Evolutionary conservation across 2,888 invertebrate genomes (phyloP).

Genomic region (Trissoscelio sp.): DNA sequence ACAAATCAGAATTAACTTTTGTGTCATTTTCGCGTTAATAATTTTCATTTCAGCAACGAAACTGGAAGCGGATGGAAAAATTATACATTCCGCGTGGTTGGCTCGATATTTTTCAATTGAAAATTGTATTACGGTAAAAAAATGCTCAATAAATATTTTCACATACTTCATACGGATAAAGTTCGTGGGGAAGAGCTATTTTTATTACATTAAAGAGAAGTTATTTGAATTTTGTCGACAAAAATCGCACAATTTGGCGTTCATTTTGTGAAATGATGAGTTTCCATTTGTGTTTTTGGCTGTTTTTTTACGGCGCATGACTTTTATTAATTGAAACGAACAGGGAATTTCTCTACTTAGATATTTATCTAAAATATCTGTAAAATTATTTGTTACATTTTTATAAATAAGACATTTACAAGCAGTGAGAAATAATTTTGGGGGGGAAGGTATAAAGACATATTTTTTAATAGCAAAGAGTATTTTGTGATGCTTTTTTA

Average conservation of each 20-base stretch:
- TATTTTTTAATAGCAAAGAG: too few relatives aligned
- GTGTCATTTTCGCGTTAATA: background rate
- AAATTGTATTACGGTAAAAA: constrained; percentile 25
- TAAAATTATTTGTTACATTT: background rate
- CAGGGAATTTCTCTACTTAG: background rate
- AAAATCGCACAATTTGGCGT: background rate
- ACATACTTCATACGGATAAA: background rate
- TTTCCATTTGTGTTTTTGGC: background rate
- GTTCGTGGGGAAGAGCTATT: background rate
- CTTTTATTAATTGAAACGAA: background rate
- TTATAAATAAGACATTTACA: too few relatives aligned
- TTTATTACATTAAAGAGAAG: background rate
- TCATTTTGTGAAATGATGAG: background rate
- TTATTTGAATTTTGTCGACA: background rate
- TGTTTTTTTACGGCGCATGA: background rate
- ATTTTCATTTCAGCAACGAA: background rate
- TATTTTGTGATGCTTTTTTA: too few relatives aligned
- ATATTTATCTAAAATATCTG: background rate
- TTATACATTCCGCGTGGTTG: constrained; percentile 2
- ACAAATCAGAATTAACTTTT: background rate
- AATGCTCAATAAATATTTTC: constrained; percentile 10
- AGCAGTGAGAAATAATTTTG: too few relatives aligned
- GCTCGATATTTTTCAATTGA: constrained; percentile 18
- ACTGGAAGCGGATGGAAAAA: constrained; percentile 9
- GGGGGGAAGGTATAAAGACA: too few relatives aligned